Percentiles rank a stretch among this genome's conserved stretches.
These are phyloP conservation scores for Hemibagrus wyckioides DNA, from an alignment of 2,113 vertebrate species.

Conservation along the genomic window DNA sequence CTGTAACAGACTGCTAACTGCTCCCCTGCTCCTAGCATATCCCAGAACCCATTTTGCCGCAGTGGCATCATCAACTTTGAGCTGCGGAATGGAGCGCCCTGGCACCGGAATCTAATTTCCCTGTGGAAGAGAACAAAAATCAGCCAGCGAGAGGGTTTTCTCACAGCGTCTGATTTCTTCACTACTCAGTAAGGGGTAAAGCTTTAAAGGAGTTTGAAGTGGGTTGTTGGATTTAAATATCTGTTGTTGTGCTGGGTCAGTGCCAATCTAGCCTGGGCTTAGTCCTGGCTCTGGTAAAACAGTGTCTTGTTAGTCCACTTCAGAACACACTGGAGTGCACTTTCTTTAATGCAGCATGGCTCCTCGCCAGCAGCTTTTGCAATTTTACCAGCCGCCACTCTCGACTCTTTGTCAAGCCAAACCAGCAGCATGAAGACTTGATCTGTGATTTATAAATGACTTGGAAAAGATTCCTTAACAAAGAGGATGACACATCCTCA, in stretches of 20 bases:
- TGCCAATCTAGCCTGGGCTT: constrained; percentile 8
- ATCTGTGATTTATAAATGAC: constrained; percentile 12
- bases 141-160: background rate
- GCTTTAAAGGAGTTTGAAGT: constrained; percentile 11
- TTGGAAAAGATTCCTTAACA: background rate
- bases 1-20: constrained; percentile 38
- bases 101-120: constrained; percentile 30
- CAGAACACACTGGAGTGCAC: constrained; percentile 60
- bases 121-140: constrained; percentile 19
- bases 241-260: constrained; percentile 54
- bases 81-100: background rate
- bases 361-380: constrained; percentile 55
- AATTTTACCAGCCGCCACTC: constrained; percentile 12
- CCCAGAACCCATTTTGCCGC: constrained; percentile 16
- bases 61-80: constrained; percentile 39
- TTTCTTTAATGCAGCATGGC: constrained; percentile 68
- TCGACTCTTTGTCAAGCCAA: constrained; percentile 33
- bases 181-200: constrained; percentile 10
- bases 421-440: background rate
- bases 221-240: constrained; percentile 50
- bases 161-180: constrained; percentile 32
- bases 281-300: constrained; percentile 50
- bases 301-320: constrained; percentile 63
- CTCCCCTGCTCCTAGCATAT: constrained; percentile 11
- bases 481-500: background rate